Base-by-base conservation (phyloP, 1,140 invertebrate genomes). In the Hirudo medicinalis region DNA sequence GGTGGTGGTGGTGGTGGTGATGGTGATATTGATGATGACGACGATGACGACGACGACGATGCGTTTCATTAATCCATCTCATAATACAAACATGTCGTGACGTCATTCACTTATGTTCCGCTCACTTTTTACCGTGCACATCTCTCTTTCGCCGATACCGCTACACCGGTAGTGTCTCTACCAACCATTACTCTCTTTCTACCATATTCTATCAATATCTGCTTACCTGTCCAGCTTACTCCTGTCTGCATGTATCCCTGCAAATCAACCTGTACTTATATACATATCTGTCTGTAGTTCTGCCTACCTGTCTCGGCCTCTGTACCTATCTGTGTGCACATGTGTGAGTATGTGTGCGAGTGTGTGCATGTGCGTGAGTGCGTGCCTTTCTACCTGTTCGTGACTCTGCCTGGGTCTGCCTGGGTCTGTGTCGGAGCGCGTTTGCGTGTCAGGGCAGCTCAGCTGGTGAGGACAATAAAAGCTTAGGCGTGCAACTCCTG, bases 381-480 rank as follows among this genome's bases (percentile, higher is more conserved):
- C 6, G 29, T n/a, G 19, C 17, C 57, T 22, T 19, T 22, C 22
- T 63, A 6, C 19, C 57, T 63, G 19, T 32, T 13, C 29, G 29
- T 32, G 11, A 11, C 8, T 32, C 22, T 57, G 25, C 54, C 5
- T 57, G 2, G 20, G 25, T 63, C 22, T 20, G 29, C 57, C 9
- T 13, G 29, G 22, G 2, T 32, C 22, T 63, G 29, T 20, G 29
- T 22, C 9, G 22, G 29, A 25, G 29, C 29, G 22, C 22, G 3
- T 5, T 25, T 63, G 22, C 57, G 22, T 32, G 22, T 63, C 57
- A 63, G 3, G 11, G 8, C 22, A 63, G 57, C 57, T 63, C 57
- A 63, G 57, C 57, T 63, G 57, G 57, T 63, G 57, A 63, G 22
- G 57, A 63, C 57, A 63, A 63, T 63, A 63, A 63, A 63, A 63